These are phyloP conservation scores for Thunnus thynnus DNA, from an alignment of 2,113 vertebrate genomes.

Conservation along the genomic window DNA sequence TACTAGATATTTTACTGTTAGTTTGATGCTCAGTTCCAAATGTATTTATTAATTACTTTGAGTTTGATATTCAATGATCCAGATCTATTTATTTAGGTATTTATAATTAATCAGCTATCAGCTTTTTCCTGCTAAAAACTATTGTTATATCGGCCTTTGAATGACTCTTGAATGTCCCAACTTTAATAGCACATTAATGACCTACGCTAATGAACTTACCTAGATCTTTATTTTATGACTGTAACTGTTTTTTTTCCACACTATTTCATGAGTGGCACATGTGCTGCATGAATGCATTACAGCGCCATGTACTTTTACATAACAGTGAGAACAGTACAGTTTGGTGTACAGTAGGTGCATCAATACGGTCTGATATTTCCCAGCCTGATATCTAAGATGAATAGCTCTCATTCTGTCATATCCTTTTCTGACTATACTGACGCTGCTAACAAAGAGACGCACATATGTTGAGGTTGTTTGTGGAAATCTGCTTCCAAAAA, in stretches of 20 bases:
- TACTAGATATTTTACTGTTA: not conserved
- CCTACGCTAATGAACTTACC: not conserved
- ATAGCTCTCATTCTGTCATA: not conserved
- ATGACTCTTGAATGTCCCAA: not conserved
- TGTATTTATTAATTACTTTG: not conserved
- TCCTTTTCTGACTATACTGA: not conserved
- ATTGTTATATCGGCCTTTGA: too few species aligned
- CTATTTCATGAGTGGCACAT: not conserved
- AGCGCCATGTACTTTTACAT: not conserved
- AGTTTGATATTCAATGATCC: not conserved
- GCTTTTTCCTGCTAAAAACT: not conserved
- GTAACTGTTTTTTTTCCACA: not conserved
- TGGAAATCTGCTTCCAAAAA: too few species aligned
- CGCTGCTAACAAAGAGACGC: not conserved
- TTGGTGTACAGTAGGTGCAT: not conserved
- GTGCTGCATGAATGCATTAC: not conserved
- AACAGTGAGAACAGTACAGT: not conserved
- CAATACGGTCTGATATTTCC: not conserved
- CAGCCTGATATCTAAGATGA: not conserved
- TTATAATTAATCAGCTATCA: not conserved
- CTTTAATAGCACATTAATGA: not conserved
- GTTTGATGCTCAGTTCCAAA: not conserved
- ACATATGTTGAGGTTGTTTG: not conserved
- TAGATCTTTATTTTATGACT: too few species aligned
- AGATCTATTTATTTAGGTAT: not conserved